A percentile compares a stretch with the other conserved stretches of the same genome.
phyloP scores from a whole-genome alignment of 2,888 invertebrate species.

The Hedya salicella region DNA sequence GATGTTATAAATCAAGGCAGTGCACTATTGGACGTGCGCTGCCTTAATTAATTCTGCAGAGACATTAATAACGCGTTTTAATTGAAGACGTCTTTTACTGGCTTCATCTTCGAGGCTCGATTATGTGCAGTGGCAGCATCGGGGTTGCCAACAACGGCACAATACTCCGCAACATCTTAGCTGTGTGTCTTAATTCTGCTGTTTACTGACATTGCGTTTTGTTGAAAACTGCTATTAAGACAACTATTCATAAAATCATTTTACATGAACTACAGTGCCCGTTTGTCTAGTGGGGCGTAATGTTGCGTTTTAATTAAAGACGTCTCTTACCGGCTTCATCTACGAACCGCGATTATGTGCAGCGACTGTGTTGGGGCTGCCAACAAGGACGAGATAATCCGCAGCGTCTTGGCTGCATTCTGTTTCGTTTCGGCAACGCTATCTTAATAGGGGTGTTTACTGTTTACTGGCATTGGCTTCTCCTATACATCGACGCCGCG shows the following conservation, averaged over 20 bases:
- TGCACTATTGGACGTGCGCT: constrained; percentile 59
- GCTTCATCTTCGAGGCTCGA: constrained; percentile 60
- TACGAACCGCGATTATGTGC: constrained; percentile 52
- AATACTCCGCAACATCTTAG: constrained; percentile 24
- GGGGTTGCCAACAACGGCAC: constrained; percentile 29
- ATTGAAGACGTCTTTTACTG: constrained; percentile 60
- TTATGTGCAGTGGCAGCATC: constrained; percentile 50
- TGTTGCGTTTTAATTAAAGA: constrained; percentile 15
- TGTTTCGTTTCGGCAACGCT: constrained; percentile 12
- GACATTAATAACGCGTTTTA: constrained; percentile 66
- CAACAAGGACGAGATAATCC: constrained; percentile 26
- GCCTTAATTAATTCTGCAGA: constrained; percentile 65
- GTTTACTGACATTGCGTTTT: not conserved
- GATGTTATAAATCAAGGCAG: constrained; percentile 58
- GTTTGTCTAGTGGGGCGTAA: constrained; percentile 13
- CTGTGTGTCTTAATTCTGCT: constrained; percentile 13
- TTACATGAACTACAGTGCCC: not conserved
- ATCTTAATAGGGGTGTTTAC: constrained; percentile 10
- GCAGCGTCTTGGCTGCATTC: constrained; percentile 11
- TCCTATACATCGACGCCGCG: not conserved
- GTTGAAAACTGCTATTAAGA: not conserved
- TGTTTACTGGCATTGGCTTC: not conserved
- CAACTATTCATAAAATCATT: not conserved
- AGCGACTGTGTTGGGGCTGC: constrained; percentile 36
- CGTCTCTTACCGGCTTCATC: constrained; percentile 10